Evolutionary conservation across 2,888 invertebrate species (phyloP), one percentile per base, ranked within the genome.

Genomic region (Griposia aprilina): DNA sequence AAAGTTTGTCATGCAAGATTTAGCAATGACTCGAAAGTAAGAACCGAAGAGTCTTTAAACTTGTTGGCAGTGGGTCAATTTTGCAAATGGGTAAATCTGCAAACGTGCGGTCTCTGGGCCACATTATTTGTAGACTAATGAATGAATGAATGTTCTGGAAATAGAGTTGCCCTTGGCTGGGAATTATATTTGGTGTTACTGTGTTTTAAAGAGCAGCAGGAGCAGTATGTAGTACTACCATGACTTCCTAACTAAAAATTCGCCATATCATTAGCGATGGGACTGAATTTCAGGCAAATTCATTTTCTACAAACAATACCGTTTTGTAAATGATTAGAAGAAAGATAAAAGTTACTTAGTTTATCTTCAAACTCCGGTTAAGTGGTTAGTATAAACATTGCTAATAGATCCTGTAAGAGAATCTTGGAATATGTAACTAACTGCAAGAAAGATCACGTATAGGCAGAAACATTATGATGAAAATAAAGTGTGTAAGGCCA

Each of bases 1-100:
- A n/a, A 48, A 36, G 1, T 80, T 80, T 57, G 15, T 30, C 36
- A 57, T n/a, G n/a, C n/a, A 13, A 71, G 5, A 57, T 74, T 65
- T 41, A 8, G 5, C 55, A 57, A 41, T 81, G 41, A 15, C n/a
- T 3, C 11, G 11, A 50, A 81, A 41, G 3, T 80, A 48, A 36
- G 11, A 80, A 45, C 4, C 36, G 2, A 48, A 23, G 50, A 59
- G 1, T 30, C 17, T 74, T 66, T 17, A 17, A 0, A n/a, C 11
- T n/a, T 66, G 23, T 23, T 45, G 26, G 30, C 23, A 30, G 20
- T 63, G 20, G 60, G 2, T 30, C 0, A 48, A 30, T 71, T 17
- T 71, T 63, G 8, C 0, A n/a, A 10, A 8, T 36, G 8, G 26
- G 57, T n/a, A 36, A n/a, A 71, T 17, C 5, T 36, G 5, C 0